These are phyloP conservation scores for Oxycera nigricornis DNA, from an alignment of 2,888 invertebrate species.

Conservation along the genomic window DNA sequence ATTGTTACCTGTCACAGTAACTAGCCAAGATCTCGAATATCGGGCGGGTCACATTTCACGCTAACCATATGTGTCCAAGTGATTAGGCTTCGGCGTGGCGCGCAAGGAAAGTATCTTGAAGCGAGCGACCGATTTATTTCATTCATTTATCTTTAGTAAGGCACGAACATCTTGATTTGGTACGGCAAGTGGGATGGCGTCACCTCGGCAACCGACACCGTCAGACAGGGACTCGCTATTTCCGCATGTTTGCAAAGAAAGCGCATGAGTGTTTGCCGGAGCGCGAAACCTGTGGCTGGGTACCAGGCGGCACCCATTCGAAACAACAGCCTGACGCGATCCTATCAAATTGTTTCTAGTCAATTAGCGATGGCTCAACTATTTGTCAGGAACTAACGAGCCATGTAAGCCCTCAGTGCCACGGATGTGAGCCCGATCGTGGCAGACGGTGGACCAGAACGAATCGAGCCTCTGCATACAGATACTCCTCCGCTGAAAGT, in stretches of 20 bases:
- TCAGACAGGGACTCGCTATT: not conserved
- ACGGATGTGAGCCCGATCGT: not conserved
- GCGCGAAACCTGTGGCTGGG: not conserved
- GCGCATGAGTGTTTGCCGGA: not conserved
- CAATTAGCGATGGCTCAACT: not conserved
- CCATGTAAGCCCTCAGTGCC: not conserved
- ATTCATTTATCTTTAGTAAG: conserved; percentile 8
- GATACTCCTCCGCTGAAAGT: too few species aligned
- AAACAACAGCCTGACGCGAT: not conserved
- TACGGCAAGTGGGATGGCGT: not conserved
- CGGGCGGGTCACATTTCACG: not conserved
- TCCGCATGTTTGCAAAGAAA: conserved; percentile 27
- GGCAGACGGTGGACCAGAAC: too few species aligned
- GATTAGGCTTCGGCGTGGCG: not conserved
- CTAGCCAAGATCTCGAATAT: too few species aligned
- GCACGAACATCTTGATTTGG: conserved; percentile 16
- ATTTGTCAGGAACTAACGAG: conserved; percentile 22
- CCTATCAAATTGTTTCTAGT: not conserved
- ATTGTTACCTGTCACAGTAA: too few species aligned
- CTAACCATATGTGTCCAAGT: not conserved
- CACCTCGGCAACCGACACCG: too few species aligned
- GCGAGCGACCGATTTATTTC: conserved; percentile 3
- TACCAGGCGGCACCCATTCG: not conserved
- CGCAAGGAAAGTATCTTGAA: not conserved
- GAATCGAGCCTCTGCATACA: too few species aligned